Evolutionary conservation across 2,888 invertebrate species (phyloP), one percentile per base, ranked within the genome.

Genomic region (Dysmachus trigonus): DNA sequence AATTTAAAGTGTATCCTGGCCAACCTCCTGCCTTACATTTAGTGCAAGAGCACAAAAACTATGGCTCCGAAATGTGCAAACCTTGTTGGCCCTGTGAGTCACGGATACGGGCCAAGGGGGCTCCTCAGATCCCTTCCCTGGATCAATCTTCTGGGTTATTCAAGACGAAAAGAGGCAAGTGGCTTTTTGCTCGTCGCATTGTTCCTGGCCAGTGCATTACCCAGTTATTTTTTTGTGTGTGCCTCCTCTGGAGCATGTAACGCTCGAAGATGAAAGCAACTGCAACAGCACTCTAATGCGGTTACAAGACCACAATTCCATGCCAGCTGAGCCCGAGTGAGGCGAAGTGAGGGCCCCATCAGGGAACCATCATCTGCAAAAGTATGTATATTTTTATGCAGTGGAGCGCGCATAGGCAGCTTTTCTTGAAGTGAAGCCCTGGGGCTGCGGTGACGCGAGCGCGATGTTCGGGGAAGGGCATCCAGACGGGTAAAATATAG

Each of bases 251-350:
- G 41, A 22, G n/a, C 53, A 76, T 86, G 74, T 27, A 62, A 77
- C 53, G 38, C 74, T 35, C n/a, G 82, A 71, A 77, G 86, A 85
- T 85, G 85, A 86, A 86, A 84, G 84, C 72, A 76, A 27, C 74
- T 62, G 62, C n/a, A 82, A 41, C 85, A 77, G 77, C 77, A 77
- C 51, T 35, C 38, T 85, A 86, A 84, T 79, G 86, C 79, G 86
- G 86, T 86, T 86, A 86, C 85, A 86, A 86, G 86, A 86, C 86
- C 86, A 79, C 86, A 79, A 86, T 77, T 77, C 86, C n/a, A n/a
- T 85, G 86, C 85, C 77, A 53, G 73, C 81, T 81, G 81, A 81
- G 86, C 2, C 81, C 7, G 18, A n/a, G n/a, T n/a, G n/a, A n/a
- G n/a, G n/a, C n/a, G n/a, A n/a, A n/a, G n/a, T n/a, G n/a, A n/a